phyloP scores from a whole-genome alignment of 92 coral and sea anemone genomes.

The Epizoanthus illoricatus region DNA sequence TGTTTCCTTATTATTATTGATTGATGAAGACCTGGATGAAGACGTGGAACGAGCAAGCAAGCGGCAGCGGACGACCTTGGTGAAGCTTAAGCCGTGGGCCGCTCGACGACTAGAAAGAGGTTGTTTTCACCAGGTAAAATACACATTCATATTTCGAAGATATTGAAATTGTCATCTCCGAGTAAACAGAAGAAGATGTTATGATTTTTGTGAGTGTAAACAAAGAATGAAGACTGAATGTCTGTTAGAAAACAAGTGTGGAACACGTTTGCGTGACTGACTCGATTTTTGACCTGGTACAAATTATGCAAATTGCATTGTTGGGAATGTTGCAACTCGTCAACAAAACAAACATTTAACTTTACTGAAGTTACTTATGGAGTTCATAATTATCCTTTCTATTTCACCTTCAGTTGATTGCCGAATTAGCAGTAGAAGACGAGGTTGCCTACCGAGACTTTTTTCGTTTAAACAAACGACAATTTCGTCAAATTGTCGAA shows the following conservation, averaged over 20 bases:
- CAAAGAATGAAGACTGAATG: slow-evolving; percentile 12
- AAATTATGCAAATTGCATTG: too few relatives aligned
- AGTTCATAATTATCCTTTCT: neutral
- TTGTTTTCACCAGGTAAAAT: slow-evolving; percentile 47
- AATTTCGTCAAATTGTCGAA: slow-evolving; percentile 13
- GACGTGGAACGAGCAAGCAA: neutral
- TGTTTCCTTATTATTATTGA: neutral
- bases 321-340: too few relatives aligned
- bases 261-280: too few relatives aligned
- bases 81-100: slow-evolving; percentile 37
- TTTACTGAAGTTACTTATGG: neutral
- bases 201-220: neutral
- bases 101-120: slow-evolving; percentile 47
- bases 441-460: slow-evolving; percentile 26
- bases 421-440: slow-evolving; percentile 33
- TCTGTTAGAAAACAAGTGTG: too few relatives aligned
- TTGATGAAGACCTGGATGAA: neutral
- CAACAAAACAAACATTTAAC: neutral
- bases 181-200: neutral
- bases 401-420: slow-evolving; percentile 36
- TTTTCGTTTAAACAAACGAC: slow-evolving; percentile 30
- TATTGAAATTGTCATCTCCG: neutral
- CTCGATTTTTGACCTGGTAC: too few relatives aligned
- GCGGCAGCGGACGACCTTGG: slow-evolving; percentile 27
- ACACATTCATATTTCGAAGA: neutral